Evolutionary conservation across 2,113 vertebrate genomes (phyloP).

Genomic region (Alectura lathami): DNA sequence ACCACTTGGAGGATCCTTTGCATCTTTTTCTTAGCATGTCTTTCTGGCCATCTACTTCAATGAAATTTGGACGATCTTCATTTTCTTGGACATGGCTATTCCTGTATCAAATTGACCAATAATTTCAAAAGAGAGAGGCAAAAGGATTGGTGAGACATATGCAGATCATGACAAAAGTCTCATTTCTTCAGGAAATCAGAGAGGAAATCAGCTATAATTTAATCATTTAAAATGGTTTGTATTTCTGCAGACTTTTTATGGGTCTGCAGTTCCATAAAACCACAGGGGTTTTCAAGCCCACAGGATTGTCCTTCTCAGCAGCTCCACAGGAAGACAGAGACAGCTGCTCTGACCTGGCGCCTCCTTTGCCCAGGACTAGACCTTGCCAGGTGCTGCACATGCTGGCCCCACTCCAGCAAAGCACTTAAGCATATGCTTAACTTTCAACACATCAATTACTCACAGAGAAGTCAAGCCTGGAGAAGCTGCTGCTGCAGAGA

Average conservation of each 20-base stretch:
- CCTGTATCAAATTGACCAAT: background rate
- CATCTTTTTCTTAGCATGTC: background rate
- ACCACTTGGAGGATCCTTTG: background rate
- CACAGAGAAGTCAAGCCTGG: constrained; percentile 22
- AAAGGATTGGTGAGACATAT: background rate
- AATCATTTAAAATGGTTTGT: background rate
- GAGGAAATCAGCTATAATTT: background rate
- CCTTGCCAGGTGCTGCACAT: constrained; percentile 20
- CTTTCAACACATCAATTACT: constrained; percentile 66
- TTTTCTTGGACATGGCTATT: background rate
- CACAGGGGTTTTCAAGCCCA: background rate
- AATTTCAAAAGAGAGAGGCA: background rate
- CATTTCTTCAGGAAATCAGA: background rate
- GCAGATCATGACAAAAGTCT: background rate
- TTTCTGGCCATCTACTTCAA: background rate
- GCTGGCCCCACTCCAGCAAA: constrained; percentile 46
- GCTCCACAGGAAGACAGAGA: background rate
- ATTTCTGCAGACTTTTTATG: background rate
- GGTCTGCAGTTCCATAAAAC: too few relatives aligned
- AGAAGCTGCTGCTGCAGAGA: constrained; percentile 46
- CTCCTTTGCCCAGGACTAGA: background rate
- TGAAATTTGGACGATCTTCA: background rate
- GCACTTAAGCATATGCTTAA: constrained; percentile 60
- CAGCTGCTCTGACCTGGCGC: background rate
- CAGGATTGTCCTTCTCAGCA: background rate